Evolutionary conservation across 2,797 vertebrate genomes (phyloP), one percentile per base, ranked within the genome.

Genomic region (Clangula hyemalis): DNA sequence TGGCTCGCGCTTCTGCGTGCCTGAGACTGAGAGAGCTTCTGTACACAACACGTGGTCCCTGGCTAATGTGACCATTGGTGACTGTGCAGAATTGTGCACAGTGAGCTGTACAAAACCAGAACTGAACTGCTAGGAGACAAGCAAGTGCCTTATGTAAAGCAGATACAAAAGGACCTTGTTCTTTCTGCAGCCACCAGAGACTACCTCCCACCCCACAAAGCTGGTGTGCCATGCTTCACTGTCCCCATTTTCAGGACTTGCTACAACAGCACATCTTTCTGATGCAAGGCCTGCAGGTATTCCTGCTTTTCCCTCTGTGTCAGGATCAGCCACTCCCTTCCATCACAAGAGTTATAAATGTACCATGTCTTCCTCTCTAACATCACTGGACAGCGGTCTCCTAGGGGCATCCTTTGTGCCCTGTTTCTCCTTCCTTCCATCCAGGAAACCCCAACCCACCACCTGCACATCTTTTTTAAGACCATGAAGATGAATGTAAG

Each of bases 141-240:
- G n/a, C 0, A 15, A 73, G n/a, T 0, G 0, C 51, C 69, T 53
- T 2, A 5, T 1, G 3, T 14, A 60, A 39, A 76, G 60, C 41
- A 45, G 41, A 78, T n/a, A 24, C 41, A 25, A 88, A 58, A 89
- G 27, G 43, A 73, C 11, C 30, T 34, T 51, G 18, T 60, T 64
- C 8, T 28, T n/a, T 27, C 15, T 72, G 22, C 12, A 81, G 66
- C 27, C 6, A 15, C 15, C 0, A 0, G n/a, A 65, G 25, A 41
- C 11, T 61, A 19, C 24, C 18, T 73, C 8, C 15, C 18, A 53
- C 7, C 18, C 4, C 13, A 2, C 3, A 4, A 58, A 69, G 8
- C 47, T 36, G 30, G 2, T 27, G 10, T 25, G 5, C 13, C 65
- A 16, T 41, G 17, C 18, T 93, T 24, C 43, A 79, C 34, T 69